Evolutionary conservation across 2,797 vertebrate species (phyloP).

Genomic region (Falco berigora): DNA sequence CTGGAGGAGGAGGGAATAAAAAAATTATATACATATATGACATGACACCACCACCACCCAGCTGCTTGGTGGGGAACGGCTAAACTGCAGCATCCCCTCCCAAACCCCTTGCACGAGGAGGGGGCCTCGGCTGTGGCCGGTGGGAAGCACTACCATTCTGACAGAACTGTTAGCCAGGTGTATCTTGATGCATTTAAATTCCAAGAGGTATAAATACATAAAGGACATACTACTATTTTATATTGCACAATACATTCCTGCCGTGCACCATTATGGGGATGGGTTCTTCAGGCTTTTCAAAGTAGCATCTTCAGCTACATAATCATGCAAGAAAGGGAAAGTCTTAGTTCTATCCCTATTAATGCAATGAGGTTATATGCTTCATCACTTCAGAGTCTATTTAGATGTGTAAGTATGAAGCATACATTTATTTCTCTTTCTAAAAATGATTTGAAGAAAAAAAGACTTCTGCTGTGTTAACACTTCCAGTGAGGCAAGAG

Average conservation of each 20-base stretch:
- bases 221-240: not conserved
- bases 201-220: not conserved
- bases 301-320: not conserved
- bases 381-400: not conserved
- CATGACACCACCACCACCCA: not conserved
- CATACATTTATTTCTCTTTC: not conserved
- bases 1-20: not conserved
- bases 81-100: not conserved
- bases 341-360: not conserved
- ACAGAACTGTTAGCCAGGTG: not conserved
- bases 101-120: rapidly evolving
- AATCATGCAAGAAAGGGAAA: not conserved
- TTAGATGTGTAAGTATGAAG: not conserved
- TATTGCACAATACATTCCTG: not conserved
- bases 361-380: not conserved
- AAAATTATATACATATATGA: not conserved
- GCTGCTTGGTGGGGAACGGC: not conserved
- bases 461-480: not conserved
- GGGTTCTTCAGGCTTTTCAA: not conserved
- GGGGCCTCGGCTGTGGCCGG: not conserved
- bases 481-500: not conserved
- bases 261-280: not conserved
- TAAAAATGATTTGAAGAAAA: not conserved
- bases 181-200: not conserved
- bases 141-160: not conserved